Evolutionary conservation across 35 echinoderm and acorn worm genomes (phyloP).

Genomic region (Patiria miniata): DNA sequence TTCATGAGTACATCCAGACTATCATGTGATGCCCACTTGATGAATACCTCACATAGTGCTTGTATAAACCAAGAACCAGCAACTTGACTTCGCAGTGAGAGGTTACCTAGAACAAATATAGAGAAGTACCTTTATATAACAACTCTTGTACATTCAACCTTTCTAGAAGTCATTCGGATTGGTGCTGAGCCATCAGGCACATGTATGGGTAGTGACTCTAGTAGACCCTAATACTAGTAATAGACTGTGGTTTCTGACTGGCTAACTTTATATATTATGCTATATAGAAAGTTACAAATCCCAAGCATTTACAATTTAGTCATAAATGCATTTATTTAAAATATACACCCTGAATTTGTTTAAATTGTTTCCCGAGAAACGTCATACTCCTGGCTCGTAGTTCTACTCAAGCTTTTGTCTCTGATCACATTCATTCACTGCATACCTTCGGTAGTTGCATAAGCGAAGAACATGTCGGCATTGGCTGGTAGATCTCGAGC

Average conservation of each 20-base stretch:
- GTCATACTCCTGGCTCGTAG: neutral
- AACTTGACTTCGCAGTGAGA: conserved; percentile 18
- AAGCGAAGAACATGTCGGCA: conserved; percentile 39
- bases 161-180: no score
- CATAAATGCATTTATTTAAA: no score
- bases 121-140: neutral
- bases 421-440: neutral
- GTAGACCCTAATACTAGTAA: no score
- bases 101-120: neutral
- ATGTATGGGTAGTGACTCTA: no score
- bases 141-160: neutral
- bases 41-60: conserved; percentile 29
- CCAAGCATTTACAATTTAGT: no score
- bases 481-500: conserved; percentile 29
- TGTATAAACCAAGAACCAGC: conserved; percentile 40
- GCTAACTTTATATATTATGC: no score
- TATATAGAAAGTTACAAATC: no score
- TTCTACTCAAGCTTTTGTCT: neutral
- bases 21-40: neutral
- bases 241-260: no score
- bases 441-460: conserved; percentile 36
- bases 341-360: no score
- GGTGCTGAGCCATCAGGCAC: no score
- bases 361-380: no score
- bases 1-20: conserved; percentile 35